phyloP scores from a whole-genome alignment of 2,888 invertebrate species.

The Omphaloscelis lunosa region DNA sequence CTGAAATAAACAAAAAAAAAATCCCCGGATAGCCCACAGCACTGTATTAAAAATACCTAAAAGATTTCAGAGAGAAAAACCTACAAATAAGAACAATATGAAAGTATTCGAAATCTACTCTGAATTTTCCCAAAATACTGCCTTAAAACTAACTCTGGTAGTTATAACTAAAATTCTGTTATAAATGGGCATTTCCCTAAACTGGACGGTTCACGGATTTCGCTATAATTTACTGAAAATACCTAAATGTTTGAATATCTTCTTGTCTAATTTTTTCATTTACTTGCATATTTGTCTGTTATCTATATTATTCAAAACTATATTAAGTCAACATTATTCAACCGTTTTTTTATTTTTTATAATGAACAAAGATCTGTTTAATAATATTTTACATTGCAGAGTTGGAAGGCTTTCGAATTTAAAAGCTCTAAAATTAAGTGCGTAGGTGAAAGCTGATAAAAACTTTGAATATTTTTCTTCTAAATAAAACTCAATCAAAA shows the following conservation, averaged over 20 bases:
- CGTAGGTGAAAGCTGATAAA: not conserved
- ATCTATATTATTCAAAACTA: not conserved
- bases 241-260: not conserved
- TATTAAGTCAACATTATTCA: not conserved
- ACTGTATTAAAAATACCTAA: constrained; percentile 58
- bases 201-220: not conserved
- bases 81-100: constrained; percentile 37
- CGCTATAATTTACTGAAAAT: constrained; percentile 1
- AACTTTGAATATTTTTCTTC: constrained; percentile 4
- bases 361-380: not conserved
- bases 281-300: not conserved
- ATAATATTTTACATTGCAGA: not conserved
- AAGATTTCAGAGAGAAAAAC: constrained; percentile 29
- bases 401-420: not conserved
- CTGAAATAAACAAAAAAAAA: not conserved
- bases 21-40: constrained; percentile 4
- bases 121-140: constrained; percentile 6
- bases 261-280: not conserved
- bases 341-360: not conserved
- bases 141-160: not conserved
- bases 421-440: not conserved
- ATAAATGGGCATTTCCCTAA: not conserved
- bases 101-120: constrained; percentile 26
- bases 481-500: constrained; percentile 12
- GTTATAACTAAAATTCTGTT: not conserved